Base-by-base conservation (phyloP, 1,140 invertebrate genomes). In the Pararge aegeria region DNA sequence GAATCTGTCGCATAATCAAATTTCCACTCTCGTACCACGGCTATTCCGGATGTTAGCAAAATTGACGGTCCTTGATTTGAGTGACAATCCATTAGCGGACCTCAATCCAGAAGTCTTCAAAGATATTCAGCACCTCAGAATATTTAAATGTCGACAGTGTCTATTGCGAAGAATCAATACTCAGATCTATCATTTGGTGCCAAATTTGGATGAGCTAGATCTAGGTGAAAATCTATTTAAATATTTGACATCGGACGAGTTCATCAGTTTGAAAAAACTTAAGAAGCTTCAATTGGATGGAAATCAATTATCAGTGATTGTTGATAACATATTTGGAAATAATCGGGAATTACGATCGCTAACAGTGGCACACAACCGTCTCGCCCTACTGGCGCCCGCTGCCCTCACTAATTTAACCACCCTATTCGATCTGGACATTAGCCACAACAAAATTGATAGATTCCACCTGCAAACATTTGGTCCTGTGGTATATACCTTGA, bases 191-290 rank as follows among this genome's bases (percentile, higher is more conserved):
- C 93, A 94, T 79, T 90, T 95, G 62, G 91, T 95, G 60, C 91
- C 94, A 57, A 92, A 92, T 67, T 82, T 95, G 55, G 92, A 92
- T 64, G 91, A 93, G 68, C 87, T 97, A 54, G 95, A 96, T 85
- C 90, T 97, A 66, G 94, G 95, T 37, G 90, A 95, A 73, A 97
- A 97, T 82, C 87, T 92, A 64, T 94, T 97, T 68, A 94, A 95
- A 82, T 95, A 95, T 83, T 83, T 97, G 44, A 92, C 93, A 62
- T 87, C 93, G 15, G 95, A 96, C 70, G 94, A 94, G 73, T 95
- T 95, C 70, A 91, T 91, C 57, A 93, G 94, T 73, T 88, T 95
- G 55, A 93, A 92, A 70, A 92, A 92, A 60, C 84, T 97, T 34
- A 92, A 92, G 69, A 92, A 91, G 66, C 89, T 97, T 44, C 90